phyloP scores from a whole-genome alignment of 2,888 invertebrate species.

The Atethmia centrago region DNA sequence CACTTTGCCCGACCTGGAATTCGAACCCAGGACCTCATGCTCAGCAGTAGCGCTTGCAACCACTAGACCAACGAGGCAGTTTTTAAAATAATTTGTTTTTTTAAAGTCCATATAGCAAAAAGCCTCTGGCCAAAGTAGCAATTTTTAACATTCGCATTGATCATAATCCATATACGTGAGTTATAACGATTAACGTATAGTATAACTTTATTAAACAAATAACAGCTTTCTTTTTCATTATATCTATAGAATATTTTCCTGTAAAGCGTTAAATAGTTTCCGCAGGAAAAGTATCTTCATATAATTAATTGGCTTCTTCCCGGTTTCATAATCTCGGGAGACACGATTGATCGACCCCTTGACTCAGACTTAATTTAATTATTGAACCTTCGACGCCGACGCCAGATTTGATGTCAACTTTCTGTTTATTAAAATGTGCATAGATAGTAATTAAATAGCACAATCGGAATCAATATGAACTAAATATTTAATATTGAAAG shows the following conservation, averaged over 20 bases:
- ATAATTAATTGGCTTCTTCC: constrained; percentile 83
- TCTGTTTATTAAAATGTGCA: constrained; percentile 22
- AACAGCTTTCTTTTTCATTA: not conserved
- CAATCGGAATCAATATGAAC: not conserved
- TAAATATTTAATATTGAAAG: not conserved
- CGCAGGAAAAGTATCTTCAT: constrained; percentile 67
- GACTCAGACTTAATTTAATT: constrained; percentile 75
- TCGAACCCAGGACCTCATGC: too few species aligned
- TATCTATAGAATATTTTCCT: constrained; percentile 1
- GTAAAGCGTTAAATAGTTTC: constrained; percentile 50
- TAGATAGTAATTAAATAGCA: constrained; percentile 19
- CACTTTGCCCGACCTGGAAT: too few species aligned
- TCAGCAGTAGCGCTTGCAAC: too few species aligned
- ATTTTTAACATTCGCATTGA: too few species aligned
- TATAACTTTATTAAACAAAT: not conserved
- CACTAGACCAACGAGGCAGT: too few species aligned
- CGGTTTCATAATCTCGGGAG: constrained; percentile 77
- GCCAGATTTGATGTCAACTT: constrained; percentile 50
- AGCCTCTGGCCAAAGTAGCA: too few species aligned
- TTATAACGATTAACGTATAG: not conserved
- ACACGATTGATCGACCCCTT: constrained; percentile 78
- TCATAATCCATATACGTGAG: not conserved
- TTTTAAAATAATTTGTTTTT: too few species aligned
- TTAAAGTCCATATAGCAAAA: not conserved
- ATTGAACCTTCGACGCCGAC: constrained; percentile 64